phyloP scores from a whole-genome alignment of 2,797 vertebrate genomes.

The Onychomys torridus region DNA sequence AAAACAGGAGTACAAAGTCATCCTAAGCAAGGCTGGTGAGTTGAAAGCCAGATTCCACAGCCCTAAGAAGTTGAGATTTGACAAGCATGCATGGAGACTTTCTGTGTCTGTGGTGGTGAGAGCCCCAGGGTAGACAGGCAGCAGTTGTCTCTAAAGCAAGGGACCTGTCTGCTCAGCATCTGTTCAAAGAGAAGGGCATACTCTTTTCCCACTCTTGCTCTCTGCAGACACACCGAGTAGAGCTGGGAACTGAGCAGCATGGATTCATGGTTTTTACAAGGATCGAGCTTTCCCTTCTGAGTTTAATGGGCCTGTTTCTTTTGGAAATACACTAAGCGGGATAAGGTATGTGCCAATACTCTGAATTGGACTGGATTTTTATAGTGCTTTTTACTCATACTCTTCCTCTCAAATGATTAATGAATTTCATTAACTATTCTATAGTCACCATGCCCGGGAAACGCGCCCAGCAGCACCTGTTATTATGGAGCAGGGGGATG shows the following conservation, averaged over 20 bases:
- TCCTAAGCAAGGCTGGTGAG: not conserved
- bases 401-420: slow-evolving; percentile 85
- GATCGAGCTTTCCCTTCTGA: slow-evolving; percentile 80
- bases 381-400: slow-evolving; percentile 83
- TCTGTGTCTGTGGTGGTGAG: not conserved
- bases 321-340: slow-evolving; percentile 83
- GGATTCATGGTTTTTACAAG: slow-evolving; percentile 85
- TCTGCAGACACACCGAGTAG: slow-evolving; percentile 62
- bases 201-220: slow-evolving; percentile 63
- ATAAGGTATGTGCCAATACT: slow-evolving; percentile 81
- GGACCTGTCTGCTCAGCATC: not conserved
- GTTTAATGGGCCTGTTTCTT: slow-evolving; percentile 85
- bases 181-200: slow-evolving; percentile 46
- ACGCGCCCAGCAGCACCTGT: slow-evolving; percentile 60
- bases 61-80: not conserved
- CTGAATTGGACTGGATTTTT: slow-evolving; percentile 82
- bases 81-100: not conserved
- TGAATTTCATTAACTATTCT: slow-evolving; percentile 83
- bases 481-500: slow-evolving; percentile 40
- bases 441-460: slow-evolving; percentile 77
- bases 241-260: slow-evolving; percentile 74
- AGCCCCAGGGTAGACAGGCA: not conserved
- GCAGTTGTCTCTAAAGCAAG: slow-evolving; percentile 33
- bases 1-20: not conserved
- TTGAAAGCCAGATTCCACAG: not conserved